Evolutionary conservation across 2,113 vertebrate species (phyloP), one percentile per base, ranked within the genome.

Genomic region (Myanophis thanlyinensis): DNA sequence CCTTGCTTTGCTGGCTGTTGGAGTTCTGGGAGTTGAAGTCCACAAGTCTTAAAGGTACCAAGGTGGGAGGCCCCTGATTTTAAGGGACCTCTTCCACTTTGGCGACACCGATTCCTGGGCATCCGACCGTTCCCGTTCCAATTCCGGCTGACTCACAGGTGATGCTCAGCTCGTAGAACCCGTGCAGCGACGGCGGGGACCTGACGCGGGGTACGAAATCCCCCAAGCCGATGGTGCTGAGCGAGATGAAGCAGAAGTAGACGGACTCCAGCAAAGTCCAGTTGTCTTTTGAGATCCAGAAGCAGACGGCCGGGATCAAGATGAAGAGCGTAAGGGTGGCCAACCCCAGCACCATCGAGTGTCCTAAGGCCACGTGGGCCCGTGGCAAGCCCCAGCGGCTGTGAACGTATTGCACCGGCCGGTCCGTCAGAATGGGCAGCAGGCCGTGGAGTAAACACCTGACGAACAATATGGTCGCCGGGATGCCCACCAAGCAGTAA

Each of bases 231-330:
- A 98, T 97, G 30, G 98, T 98, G 96, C 98, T 98, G 91, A 98
- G 98, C 0, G 97, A 98, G 53, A 98, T 91, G 13, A 98, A 98
- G 95, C 98, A 98, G 96, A 98, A 98, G 91, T 98, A 98, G 46
- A 98, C 80, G 0, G 98, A 96, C 27, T 98, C 97, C 93, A 98
- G 92, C 94, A 97, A 98, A 96, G 93, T 97, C 97, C 96, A 95
- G 89, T 93, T 44, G 0, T 89, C 94, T 95, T 97, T 97, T 25
- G 97, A 1, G 0, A 85, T 80, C 90, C 95, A 97, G 92, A 98
- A 96, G 86, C 96, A 90, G 84, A 97, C 87, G 5, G 98, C 97
- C 0, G 98, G 98, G 18, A 98, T 92, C 48, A 98, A 59, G 90
- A 98, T 91, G 23, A 98, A 98, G 90, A 96, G 53, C 0, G 47